These are phyloP conservation scores for Stenoptilia bipunctidactyla DNA, from an alignment of 2,888 invertebrate genomes.

Conservation along the genomic window DNA sequence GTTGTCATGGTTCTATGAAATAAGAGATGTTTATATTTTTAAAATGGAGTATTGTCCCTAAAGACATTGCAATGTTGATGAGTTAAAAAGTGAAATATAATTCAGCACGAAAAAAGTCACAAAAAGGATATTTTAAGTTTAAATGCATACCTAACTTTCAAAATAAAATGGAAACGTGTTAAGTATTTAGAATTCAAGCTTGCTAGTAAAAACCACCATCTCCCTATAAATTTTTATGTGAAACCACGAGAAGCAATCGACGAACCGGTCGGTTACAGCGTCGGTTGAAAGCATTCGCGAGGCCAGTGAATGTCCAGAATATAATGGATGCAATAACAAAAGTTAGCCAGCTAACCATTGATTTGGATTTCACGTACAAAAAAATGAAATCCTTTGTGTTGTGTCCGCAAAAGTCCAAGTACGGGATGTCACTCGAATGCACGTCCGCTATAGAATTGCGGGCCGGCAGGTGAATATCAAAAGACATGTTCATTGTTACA, in stretches of 20 bases:
- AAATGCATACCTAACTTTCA: too few relatives aligned
- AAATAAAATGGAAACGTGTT: too few relatives aligned
- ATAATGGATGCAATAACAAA: constrained; percentile 62
- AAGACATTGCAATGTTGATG: too few relatives aligned
- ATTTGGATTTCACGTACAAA: constrained; percentile 60
- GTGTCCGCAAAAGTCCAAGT: constrained; percentile 48
- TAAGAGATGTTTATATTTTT: too few relatives aligned
- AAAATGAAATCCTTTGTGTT: constrained; percentile 54
- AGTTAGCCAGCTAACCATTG: constrained; percentile 64
- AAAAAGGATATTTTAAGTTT: too few relatives aligned
- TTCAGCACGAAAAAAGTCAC: too few relatives aligned
- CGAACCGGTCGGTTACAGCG: constrained; percentile 18
- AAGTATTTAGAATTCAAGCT: too few relatives aligned
- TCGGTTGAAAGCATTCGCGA: constrained; percentile 32
- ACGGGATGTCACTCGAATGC: constrained; percentile 40
- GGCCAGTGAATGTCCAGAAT: constrained; percentile 33
- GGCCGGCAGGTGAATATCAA: constrained; percentile 54
- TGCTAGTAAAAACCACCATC: constrained; percentile 24
- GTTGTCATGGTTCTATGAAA: too few relatives aligned
- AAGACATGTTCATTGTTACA: constrained; percentile 39
- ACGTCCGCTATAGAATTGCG: constrained; percentile 38
- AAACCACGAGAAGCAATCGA: constrained; percentile 29
- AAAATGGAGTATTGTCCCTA: too few relatives aligned
- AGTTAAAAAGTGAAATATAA: too few relatives aligned
- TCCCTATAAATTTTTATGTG: constrained; percentile 38